Percentiles rank a stretch among this genome's conserved stretches.
Evolutionary conservation across 2,797 vertebrate species (phyloP).

Genomic region (Acrossocheilus wenchowensis): DNA sequence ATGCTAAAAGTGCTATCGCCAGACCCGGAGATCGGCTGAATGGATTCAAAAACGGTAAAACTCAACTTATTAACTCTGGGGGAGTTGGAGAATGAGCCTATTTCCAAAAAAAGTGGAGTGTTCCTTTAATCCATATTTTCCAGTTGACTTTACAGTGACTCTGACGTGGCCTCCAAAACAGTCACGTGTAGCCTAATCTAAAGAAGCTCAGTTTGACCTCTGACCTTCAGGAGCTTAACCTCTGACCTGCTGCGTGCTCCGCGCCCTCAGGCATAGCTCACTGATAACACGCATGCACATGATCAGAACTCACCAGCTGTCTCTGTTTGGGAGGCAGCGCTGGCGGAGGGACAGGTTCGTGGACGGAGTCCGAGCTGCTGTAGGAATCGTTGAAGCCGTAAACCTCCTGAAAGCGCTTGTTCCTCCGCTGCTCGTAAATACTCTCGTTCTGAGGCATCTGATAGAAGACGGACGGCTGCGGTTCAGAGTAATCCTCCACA

Average conservation of each 20-base stretch:
- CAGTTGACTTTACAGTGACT: constrained; percentile 19
- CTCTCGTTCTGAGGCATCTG: constrained; percentile 96
- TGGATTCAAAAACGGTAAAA: no score
- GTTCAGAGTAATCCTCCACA: constrained; percentile 98
- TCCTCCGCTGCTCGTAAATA: constrained; percentile 93
- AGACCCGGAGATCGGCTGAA: no score
- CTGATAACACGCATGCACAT: background rate
- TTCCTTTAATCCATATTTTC: constrained; percentile 31
- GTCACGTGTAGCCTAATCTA: background rate
- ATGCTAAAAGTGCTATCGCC: no score
- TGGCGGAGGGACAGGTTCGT: constrained; percentile 87
- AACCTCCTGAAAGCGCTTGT: constrained; percentile 94
- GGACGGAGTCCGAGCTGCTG: constrained; percentile 80
- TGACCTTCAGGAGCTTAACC: constrained; percentile 35
- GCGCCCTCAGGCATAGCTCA: background rate
- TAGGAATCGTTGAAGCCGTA: constrained; percentile 94
- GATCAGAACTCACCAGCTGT: constrained; percentile 87
- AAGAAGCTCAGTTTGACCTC: constrained; percentile 32
- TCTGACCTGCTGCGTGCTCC: background rate
- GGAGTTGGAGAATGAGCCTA: no score
- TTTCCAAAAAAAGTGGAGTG: no score
- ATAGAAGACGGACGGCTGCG: constrained; percentile 97
- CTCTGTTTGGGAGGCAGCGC: constrained; percentile 95
- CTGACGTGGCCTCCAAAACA: background rate
- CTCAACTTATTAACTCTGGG: no score